phyloP scores from a whole-genome alignment of 2,888 invertebrate genomes.

The Macrostomum cliftonense region DNA sequence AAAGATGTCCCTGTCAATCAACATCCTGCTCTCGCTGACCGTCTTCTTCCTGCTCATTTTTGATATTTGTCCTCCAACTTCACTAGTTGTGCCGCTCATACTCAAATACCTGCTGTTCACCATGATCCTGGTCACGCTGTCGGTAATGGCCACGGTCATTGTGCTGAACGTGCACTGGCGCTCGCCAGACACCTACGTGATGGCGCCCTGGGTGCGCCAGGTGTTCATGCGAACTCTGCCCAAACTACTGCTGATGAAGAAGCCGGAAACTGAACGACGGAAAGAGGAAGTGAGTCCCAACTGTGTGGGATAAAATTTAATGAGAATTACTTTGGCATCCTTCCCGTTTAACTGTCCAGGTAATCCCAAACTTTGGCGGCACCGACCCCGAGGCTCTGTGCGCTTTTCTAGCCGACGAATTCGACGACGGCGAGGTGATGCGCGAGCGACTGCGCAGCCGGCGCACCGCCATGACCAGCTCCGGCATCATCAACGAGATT shows the following conservation, averaged over 20 bases:
- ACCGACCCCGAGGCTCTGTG: too few relatives aligned
- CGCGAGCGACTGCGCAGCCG: slow-evolving; percentile 9
- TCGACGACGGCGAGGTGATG: slow-evolving; percentile 1
- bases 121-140: slow-evolving; percentile 82
- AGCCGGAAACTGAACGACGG: slow-evolving; percentile 8
- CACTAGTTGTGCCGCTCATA: slow-evolving; percentile 46
- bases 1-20: slow-evolving; percentile 88
- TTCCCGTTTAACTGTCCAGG: too few relatives aligned
- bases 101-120: slow-evolving; percentile 76
- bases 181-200: slow-evolving; percentile 82
- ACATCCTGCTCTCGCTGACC: slow-evolving; percentile 80
- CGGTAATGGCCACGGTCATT: slow-evolving; percentile 79
- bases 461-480: slow-evolving; percentile 8
- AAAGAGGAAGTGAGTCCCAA: slow-evolving; percentile 6
- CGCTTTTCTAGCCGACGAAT: too few relatives aligned
- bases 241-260: slow-evolving; percentile 58
- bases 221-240: slow-evolving; percentile 81
- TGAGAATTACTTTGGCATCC: too few relatives aligned
- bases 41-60: slow-evolving; percentile 88
- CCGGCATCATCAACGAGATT: slow-evolving; percentile 8
- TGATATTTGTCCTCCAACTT: slow-evolving; percentile 83
- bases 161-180: slow-evolving; percentile 87
- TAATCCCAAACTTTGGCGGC: too few relatives aligned
- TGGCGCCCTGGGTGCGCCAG: slow-evolving; percentile 84
- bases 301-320: too few relatives aligned